Conservation (phyloP, 2,888 invertebrate genomes). For the Mesorhabditis sp. region DNA sequence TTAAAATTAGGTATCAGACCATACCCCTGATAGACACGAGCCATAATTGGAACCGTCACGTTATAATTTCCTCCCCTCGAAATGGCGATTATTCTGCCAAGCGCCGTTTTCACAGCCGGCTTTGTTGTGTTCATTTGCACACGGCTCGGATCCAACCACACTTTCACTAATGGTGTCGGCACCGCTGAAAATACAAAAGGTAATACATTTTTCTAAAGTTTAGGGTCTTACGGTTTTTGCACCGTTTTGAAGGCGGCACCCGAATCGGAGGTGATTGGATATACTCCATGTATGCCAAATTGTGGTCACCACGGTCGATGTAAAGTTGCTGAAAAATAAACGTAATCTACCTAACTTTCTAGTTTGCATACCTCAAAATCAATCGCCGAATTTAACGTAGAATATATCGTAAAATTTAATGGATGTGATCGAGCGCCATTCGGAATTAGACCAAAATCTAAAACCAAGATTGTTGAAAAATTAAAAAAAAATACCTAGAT, state of each 20-base stretch:
- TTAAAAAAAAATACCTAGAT: constrained; percentile 76
- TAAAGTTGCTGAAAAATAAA: constrained; percentile 36
- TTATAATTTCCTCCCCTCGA: constrained; percentile 63
- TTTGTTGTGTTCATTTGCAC: constrained; percentile 11
- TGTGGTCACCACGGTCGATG: constrained; percentile 39
- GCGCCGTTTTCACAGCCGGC: constrained; percentile 21
- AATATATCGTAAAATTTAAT: constrained; percentile 65
- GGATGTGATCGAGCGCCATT: constrained; percentile 68
- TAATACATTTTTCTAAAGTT: constrained; percentile 5
- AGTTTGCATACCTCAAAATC: constrained; percentile 67
- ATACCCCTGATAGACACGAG: constrained; percentile 62
- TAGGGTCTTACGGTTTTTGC: constrained; percentile 9
- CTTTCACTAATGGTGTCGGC: constrained; percentile 42
- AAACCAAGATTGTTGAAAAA: background rate
- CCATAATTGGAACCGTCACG: constrained; percentile 70
- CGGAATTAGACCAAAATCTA: background rate
- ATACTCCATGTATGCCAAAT: constrained; percentile 49
- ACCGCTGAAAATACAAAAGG: constrained; percentile 22
- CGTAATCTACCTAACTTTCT: background rate
- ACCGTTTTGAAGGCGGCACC: constrained; percentile 25
- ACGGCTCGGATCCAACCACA: constrained; percentile 39
- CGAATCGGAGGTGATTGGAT: constrained; percentile 51
- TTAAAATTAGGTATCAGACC: constrained; percentile 10
- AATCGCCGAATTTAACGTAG: constrained; percentile 70
- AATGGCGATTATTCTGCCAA: constrained; percentile 63